Conservation (phyloP, 2,113 vertebrate species). For the Sphaerodactylus townsendi region DNA sequence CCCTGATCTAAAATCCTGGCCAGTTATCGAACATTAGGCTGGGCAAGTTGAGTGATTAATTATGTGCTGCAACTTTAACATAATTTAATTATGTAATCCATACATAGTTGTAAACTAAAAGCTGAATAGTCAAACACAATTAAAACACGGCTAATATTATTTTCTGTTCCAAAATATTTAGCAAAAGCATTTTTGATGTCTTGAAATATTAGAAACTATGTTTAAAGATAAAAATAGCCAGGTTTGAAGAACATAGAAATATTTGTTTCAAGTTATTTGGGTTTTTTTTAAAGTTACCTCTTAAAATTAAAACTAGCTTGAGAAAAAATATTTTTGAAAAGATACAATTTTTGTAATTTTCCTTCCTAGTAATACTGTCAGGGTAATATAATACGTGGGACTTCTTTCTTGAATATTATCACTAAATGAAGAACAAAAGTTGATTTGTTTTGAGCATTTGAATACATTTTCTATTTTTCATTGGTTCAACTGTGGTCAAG, state of each 20-base stretch:
- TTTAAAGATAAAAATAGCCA: neutral
- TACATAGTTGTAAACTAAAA: slow-evolving; percentile 14
- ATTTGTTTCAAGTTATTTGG: neutral
- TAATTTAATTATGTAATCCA: slow-evolving; percentile 32
- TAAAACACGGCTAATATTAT: slow-evolving; percentile 13
- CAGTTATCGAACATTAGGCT: neutral
- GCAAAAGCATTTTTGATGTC: neutral
- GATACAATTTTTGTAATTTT: neutral
- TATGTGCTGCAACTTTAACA: neutral
- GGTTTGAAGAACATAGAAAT: neutral
- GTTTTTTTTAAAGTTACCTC: neutral
- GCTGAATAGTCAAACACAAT: slow-evolving; percentile 23
- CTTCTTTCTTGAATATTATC: neutral
- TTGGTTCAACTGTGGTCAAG: neutral
- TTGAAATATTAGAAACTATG: neutral
- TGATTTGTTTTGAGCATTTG: neutral
- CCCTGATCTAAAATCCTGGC: neutral
- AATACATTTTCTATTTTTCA: neutral
- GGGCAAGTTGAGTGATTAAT: neutral
- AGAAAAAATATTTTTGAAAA: slow-evolving; percentile 3
- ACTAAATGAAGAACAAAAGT: neutral
- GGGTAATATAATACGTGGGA: neutral
- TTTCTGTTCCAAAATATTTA: slow-evolving; percentile 15
- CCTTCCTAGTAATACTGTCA: neutral
- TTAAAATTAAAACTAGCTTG: neutral